These are phyloP conservation scores for Numida meleagris DNA, from an alignment of 2,113 vertebrate species.

Conservation along the genomic window DNA sequence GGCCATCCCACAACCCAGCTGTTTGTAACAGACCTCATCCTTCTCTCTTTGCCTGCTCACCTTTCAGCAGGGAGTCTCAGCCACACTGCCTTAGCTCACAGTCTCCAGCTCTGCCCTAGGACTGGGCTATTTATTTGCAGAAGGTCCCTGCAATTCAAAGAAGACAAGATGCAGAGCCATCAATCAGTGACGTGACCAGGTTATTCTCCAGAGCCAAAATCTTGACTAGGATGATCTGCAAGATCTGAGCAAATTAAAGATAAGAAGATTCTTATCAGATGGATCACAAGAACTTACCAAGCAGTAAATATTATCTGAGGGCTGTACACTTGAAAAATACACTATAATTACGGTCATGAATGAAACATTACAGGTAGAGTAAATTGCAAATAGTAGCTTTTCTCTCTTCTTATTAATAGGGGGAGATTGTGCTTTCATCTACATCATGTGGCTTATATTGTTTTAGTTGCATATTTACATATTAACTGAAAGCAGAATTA, in stretches of 20 bases:
- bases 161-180: background rate
- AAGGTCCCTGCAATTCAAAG: background rate
- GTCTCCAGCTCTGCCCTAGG: background rate
- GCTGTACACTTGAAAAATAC: background rate
- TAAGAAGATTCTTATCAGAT: background rate
- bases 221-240: background rate
- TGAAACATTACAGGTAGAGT: background rate
- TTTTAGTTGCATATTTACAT: background rate
- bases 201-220: background rate
- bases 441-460: background rate
- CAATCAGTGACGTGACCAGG: background rate
- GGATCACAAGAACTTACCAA: background rate
- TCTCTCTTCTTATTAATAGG: background rate
- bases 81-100: background rate
- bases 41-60: background rate
- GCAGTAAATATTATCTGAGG: background rate
- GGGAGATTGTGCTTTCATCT: background rate
- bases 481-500: background rate
- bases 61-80: background rate
- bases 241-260: background rate
- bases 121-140: background rate
- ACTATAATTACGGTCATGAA: background rate
- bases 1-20: background rate
- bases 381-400: background rate
- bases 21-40: background rate